phyloP scores from a whole-genome alignment of 2,797 vertebrate species.

The Chaetodon trifasciatus region DNA sequence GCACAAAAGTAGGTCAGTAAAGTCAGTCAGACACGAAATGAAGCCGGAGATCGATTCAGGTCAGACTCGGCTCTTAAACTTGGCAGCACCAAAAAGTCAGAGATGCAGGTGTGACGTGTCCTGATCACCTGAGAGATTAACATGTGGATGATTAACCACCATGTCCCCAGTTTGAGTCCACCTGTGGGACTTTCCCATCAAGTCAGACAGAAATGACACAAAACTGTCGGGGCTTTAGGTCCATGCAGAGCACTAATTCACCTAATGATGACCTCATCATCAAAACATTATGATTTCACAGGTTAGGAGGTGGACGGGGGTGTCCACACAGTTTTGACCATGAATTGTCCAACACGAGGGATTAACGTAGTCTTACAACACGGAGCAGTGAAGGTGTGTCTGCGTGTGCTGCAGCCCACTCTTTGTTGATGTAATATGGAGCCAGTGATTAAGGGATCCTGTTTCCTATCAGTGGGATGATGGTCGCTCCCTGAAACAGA shows the following conservation, averaged over 20 bases:
- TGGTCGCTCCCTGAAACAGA: slow-evolving; percentile 50
- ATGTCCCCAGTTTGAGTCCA: not conserved
- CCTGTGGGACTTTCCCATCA: not conserved
- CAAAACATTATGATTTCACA: not conserved
- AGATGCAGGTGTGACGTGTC: not conserved
- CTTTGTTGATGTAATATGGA: slow-evolving; percentile 43
- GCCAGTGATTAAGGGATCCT: slow-evolving; percentile 58
- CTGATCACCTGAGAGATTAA: no score
- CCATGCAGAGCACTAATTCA: not conserved
- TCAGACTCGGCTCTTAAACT: not conserved
- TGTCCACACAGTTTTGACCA: not conserved
- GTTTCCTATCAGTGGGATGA: slow-evolving; percentile 53
- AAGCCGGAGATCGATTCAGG: no score
- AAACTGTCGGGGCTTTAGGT: not conserved
- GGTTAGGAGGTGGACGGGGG: not conserved
- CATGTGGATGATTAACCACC: not conserved
- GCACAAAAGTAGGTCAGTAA: no score
- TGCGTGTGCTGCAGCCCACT: slow-evolving; percentile 2
- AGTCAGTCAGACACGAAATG: no score
- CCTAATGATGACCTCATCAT: not conserved
- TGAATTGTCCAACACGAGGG: slow-evolving; percentile 3
- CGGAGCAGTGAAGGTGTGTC: slow-evolving; percentile 35
- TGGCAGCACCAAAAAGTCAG: not conserved
- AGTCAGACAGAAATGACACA: not conserved
- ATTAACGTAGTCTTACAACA: not conserved